phyloP scores from a whole-genome alignment of 1,140 invertebrate species.

The Drosophila santomea region DNA sequence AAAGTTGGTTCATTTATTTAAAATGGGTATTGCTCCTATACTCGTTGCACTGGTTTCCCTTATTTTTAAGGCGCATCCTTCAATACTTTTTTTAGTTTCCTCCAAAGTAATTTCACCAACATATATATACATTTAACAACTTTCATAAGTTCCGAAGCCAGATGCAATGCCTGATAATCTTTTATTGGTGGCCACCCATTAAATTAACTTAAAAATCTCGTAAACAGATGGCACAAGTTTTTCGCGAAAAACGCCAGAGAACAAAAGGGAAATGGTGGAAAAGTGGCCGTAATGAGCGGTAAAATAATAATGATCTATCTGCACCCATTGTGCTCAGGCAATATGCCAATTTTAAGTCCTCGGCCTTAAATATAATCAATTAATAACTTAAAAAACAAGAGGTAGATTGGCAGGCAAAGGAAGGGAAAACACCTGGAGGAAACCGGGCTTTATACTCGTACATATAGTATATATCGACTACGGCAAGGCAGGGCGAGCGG shows the following conservation, averaged over 20 bases:
- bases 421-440: slow-evolving; percentile 52
- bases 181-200: slow-evolving; percentile 21
- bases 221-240: slow-evolving; percentile 25
- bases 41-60: neutral
- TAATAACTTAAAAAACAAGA: slow-evolving; percentile 69
- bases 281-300: slow-evolving; percentile 64
- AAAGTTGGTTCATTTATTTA: neutral
- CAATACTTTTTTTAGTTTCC: neutral
- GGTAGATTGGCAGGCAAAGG: neutral
- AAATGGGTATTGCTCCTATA: neutral
- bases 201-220: slow-evolving; percentile 33
- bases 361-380: slow-evolving; percentile 78
- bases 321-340: slow-evolving; percentile 40
- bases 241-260: neutral
- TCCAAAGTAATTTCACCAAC: neutral
- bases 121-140: slow-evolving; percentile 5
- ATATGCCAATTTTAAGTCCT: slow-evolving; percentile 76
- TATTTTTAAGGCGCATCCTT: neutral
- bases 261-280: slow-evolving; percentile 1
- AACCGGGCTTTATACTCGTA: neutral
- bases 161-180: slow-evolving; percentile 4
- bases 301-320: slow-evolving; percentile 56
- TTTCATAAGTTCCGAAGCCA: slow-evolving; percentile 10
- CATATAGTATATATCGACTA: neutral
- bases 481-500: slow-evolving; percentile 17